phyloP scores from a whole-genome alignment of 2,113 vertebrate genomes.

The Tupaia tana region DNA sequence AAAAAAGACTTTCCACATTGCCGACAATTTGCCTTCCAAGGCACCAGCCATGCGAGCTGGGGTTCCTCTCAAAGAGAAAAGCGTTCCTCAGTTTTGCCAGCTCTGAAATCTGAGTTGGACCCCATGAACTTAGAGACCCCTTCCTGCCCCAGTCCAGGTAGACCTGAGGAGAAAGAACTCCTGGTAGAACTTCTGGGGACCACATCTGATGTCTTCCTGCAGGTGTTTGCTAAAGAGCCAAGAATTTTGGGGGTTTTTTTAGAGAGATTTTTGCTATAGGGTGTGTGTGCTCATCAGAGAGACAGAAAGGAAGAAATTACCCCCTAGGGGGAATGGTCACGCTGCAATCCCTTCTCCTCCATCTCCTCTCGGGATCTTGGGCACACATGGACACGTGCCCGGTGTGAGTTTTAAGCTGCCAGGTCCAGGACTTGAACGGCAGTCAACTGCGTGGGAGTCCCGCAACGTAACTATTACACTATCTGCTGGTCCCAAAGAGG shows the following conservation, averaged over 20 bases:
- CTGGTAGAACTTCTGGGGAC: neutral
- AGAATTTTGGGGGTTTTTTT: neutral
- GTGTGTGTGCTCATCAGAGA: too few relatives aligned
- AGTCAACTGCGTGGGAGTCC: too few relatives aligned
- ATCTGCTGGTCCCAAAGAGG: too few relatives aligned
- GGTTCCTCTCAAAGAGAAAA: neutral
- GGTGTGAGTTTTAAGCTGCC: too few relatives aligned
- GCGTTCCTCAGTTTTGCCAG: neutral
- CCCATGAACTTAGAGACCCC: neutral
- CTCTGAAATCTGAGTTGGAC: neutral
- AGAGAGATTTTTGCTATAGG: too few relatives aligned
- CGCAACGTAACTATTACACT: too few relatives aligned
- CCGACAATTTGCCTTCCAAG: neutral
- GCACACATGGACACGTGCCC: too few relatives aligned
- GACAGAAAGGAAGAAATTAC: too few relatives aligned
- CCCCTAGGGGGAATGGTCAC: too few relatives aligned
- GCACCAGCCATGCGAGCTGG: neutral
- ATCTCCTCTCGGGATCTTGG: too few relatives aligned
- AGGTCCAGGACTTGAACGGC: too few relatives aligned
- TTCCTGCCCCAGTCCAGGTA: neutral
- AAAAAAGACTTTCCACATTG: neutral
- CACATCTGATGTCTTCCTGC: constrained; percentile 48
- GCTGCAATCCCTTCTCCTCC: too few relatives aligned
- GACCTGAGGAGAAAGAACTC: neutral
- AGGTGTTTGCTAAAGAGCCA: constrained; percentile 53